Percentiles rank a stretch among this genome's conserved stretches.
phyloP scores from a whole-genome alignment of 2,113 vertebrate species.

The Callithrix jacchus region DNA sequence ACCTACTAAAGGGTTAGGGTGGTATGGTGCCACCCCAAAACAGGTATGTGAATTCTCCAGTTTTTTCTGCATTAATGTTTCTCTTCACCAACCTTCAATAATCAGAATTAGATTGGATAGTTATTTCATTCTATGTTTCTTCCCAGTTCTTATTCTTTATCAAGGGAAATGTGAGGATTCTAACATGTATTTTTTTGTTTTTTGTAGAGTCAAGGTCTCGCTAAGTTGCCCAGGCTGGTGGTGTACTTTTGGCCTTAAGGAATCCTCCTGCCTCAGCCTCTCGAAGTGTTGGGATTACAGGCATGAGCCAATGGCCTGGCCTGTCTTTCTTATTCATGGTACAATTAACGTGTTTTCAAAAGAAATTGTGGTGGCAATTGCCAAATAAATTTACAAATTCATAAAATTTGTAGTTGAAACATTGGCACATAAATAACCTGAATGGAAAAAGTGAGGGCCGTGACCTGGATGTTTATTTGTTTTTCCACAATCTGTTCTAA shows the following conservation, averaged over 20 bases:
- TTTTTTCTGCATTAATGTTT: not conserved
- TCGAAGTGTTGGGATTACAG: not conserved
- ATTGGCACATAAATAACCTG: not conserved
- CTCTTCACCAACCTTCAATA: not conserved
- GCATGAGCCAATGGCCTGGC: not conserved
- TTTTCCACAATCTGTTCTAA: slow-evolving; percentile 26
- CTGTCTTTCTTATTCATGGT: not conserved
- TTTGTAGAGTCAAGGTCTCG: not conserved
- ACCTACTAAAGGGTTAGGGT: not conserved
- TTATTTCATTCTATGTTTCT: not conserved
- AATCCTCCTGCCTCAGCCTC: not conserved
- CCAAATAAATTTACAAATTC: not conserved
- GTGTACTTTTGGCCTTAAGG: not conserved
- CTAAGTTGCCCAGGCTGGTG: not conserved
- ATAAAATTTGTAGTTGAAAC: not conserved
- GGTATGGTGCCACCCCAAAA: not conserved
- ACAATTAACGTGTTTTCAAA: not conserved
- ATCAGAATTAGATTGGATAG: not conserved
- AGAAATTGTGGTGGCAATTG: not conserved
- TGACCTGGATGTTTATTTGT: not conserved
- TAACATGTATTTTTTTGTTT: not conserved
- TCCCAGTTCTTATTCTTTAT: not conserved
- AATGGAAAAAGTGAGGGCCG: not conserved
- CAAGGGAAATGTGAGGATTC: not conserved
- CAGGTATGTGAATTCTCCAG: not conserved